These are phyloP conservation scores for Lasiurus borealis DNA, from an alignment of 2,113 vertebrate genomes.

Conservation along the genomic window DNA sequence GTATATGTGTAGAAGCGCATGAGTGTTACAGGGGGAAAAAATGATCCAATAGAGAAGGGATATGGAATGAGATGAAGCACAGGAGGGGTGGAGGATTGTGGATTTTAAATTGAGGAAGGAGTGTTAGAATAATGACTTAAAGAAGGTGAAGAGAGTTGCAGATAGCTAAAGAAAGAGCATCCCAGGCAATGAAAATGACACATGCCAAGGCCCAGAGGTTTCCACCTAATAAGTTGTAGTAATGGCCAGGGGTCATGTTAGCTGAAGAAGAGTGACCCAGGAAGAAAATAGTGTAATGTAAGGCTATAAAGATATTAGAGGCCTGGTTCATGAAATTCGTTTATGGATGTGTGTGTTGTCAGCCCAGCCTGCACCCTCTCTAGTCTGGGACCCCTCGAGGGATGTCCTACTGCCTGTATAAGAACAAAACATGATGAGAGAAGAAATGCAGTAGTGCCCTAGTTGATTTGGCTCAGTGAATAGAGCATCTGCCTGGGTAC, in stretches of 20 bases:
- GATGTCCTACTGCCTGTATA: background rate
- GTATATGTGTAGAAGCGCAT: background rate
- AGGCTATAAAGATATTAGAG: background rate
- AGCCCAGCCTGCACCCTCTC: no score
- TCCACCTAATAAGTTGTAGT: background rate
- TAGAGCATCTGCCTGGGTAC: no score
- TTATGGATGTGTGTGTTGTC: no score
- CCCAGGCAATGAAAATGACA: background rate
- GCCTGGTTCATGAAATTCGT: no score
- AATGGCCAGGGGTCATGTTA: background rate
- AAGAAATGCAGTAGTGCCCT: background rate
- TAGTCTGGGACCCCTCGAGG: no score
- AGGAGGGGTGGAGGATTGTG: background rate
- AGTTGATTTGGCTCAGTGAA: no score
- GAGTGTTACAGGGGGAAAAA: fast-evolving
- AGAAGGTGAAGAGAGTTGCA: background rate
- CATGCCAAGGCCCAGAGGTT: background rate
- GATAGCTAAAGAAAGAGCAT: background rate
- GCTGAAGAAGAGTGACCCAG: background rate
- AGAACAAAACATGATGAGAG: background rate
- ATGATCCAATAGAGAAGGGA: background rate
- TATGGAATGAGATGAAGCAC: conserved; percentile 17
- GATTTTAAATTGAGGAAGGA: conserved; percentile 22
- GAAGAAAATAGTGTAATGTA: background rate
- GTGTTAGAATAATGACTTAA: background rate